phyloP scores from a whole-genome alignment of 2,888 invertebrate genomes.

The Thera obeliscata region DNA sequence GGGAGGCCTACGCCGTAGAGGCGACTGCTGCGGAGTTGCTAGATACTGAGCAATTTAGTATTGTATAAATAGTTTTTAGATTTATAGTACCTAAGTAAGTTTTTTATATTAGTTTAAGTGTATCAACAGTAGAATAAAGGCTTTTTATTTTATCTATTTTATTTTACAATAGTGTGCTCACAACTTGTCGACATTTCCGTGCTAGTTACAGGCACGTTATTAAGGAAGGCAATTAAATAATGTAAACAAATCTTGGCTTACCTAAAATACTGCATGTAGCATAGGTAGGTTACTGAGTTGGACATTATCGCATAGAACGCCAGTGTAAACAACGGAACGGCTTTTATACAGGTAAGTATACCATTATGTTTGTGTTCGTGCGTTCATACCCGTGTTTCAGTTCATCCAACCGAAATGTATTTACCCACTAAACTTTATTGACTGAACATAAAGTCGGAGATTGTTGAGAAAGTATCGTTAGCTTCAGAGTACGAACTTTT shows the following conservation, averaged over 20 bases:
- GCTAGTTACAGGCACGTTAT: background rate
- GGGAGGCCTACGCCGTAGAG: too few relatives aligned
- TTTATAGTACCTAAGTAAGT: too few relatives aligned
- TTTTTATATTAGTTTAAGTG: too few relatives aligned
- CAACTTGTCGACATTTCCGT: background rate
- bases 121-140: too few relatives aligned
- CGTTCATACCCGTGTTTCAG: conserved; percentile 19
- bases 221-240: background rate
- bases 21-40: too few relatives aligned
- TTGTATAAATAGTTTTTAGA: too few relatives aligned
- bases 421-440: conserved; percentile 23
- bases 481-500: conserved; percentile 2
- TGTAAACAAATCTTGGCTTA: background rate
- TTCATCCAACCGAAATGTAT: conserved; percentile 18
- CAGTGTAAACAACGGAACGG: conserved; percentile 9
- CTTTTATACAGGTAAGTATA: conserved; percentile 9
- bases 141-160: too few relatives aligned
- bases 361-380: conserved; percentile 10
- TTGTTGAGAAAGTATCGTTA: conserved; percentile 31
- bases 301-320: conserved; percentile 11
- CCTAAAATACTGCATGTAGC: background rate
- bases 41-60: too few relatives aligned
- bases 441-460: conserved; percentile 27
- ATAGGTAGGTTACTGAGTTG: background rate
- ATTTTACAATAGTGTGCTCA: background rate